These are phyloP conservation scores for Tachina fera DNA, from an alignment of 2,888 invertebrate genomes.

Conservation along the genomic window DNA sequence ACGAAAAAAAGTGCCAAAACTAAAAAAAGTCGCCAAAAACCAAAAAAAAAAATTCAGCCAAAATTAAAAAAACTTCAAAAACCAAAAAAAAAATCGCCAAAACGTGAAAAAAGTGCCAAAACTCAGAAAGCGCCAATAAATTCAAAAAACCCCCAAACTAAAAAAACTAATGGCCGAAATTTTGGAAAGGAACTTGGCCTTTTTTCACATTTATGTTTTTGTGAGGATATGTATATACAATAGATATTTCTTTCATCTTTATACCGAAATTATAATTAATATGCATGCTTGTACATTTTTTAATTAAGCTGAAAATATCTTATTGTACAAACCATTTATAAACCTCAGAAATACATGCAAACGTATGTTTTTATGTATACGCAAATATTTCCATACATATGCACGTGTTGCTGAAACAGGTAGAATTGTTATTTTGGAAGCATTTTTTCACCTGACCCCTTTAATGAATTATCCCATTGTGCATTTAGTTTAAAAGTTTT, in stretches of 20 bases:
- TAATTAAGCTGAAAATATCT: constrained; percentile 58
- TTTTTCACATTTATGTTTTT: too few species aligned
- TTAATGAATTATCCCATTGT: background rate
- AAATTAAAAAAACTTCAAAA: too few species aligned
- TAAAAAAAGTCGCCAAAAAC: too few species aligned
- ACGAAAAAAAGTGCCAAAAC: too few species aligned
- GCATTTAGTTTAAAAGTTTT: background rate
- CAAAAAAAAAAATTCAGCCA: too few species aligned
- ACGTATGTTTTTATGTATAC: background rate
- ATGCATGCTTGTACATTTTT: constrained; percentile 8
- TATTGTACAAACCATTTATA: constrained; percentile 30
- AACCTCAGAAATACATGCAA: background rate
- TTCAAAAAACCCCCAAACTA: too few species aligned
- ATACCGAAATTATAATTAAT: background rate
- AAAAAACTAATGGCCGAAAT: too few species aligned
- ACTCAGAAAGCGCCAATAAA: too few species aligned
- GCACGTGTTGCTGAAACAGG: background rate
- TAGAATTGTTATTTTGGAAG: background rate
- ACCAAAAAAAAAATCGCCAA: too few species aligned
- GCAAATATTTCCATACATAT: background rate
- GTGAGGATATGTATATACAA: background rate
- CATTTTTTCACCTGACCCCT: background rate
- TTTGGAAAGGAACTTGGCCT: too few species aligned
- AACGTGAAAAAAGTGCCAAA: too few species aligned
- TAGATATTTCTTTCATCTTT: background rate